These are phyloP conservation scores for Leiothrix lutea DNA, from an alignment of 2,113 vertebrate genomes.

Conservation along the genomic window DNA sequence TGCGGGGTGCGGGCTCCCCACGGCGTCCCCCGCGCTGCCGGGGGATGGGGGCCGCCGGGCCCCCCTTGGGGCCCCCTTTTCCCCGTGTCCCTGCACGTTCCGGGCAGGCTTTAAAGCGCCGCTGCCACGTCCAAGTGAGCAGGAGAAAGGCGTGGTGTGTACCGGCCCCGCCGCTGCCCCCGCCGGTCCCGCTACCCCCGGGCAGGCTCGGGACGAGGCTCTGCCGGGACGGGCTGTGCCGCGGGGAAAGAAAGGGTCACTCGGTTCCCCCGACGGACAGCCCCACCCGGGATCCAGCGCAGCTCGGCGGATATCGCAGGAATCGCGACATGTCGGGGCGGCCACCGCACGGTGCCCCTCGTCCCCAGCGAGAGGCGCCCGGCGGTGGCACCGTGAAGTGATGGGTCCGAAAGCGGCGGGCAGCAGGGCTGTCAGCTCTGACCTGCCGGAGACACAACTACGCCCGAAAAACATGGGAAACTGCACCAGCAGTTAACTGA, in stretches of 20 bases:
- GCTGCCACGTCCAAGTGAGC: background rate
- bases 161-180: background rate
- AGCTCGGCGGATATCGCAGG: background rate
- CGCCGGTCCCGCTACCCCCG: background rate
- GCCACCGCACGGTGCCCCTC: background rate
- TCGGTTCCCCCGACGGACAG: rapidly evolving
- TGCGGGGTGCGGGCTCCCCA: too few species aligned
- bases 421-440: background rate
- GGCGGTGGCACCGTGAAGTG: background rate
- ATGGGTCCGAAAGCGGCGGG: background rate
- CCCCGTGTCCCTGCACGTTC: background rate
- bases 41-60: background rate
- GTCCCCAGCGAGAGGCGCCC: rapidly evolving
- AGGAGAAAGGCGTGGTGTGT: constrained; percentile 37
- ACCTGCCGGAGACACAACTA: rapidly evolving
- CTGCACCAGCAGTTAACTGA: rapidly evolving
- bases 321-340: background rate
- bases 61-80: too few species aligned
- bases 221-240: background rate
- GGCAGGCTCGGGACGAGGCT: background rate
- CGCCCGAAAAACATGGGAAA: rapidly evolving
- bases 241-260: rapidly evolving
- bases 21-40: background rate
- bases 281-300: background rate
- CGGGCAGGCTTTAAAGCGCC: background rate